Evolutionary conservation across 2,797 vertebrate genomes (phyloP).

Genomic region (Momotus momota): DNA sequence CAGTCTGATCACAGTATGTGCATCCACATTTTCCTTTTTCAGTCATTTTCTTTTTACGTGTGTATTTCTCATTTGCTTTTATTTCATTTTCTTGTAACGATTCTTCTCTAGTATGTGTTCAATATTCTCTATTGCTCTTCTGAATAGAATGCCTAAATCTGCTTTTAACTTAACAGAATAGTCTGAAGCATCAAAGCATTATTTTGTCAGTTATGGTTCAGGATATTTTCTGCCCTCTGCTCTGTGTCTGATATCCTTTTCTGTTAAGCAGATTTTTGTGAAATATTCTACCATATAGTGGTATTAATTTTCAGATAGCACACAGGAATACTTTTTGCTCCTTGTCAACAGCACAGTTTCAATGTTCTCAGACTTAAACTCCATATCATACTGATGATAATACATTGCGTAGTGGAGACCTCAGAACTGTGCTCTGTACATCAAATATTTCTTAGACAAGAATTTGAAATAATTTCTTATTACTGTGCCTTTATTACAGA

Average conservation of each 20-base stretch:
- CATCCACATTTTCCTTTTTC: not conserved
- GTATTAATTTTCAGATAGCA: not conserved
- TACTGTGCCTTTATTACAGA: not conserved
- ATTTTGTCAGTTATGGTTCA: not conserved
- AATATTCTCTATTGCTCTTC: not conserved
- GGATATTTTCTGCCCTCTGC: not conserved
- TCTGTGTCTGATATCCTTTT: not conserved
- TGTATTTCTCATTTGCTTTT: not conserved
- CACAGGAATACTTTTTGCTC: not conserved
- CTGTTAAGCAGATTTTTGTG: not conserved
- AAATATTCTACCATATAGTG: not conserved
- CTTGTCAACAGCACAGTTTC: not conserved
- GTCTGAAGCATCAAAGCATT: not conserved
- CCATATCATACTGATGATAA: not conserved
- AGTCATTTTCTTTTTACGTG: not conserved
- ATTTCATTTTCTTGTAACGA: not conserved
- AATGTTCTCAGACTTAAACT: not conserved
- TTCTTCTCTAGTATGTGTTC: not conserved
- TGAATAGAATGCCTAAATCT: not conserved
- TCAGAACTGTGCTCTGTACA: rapidly evolving
- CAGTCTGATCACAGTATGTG: not conserved
- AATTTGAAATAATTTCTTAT: not conserved
- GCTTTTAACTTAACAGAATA: not conserved
- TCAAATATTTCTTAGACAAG: not conserved
- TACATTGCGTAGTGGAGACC: not conserved